Evolutionary conservation across 2,888 invertebrate genomes (phyloP), one percentile per base, ranked within the genome.

Genomic region (Gari tellinella): DNA sequence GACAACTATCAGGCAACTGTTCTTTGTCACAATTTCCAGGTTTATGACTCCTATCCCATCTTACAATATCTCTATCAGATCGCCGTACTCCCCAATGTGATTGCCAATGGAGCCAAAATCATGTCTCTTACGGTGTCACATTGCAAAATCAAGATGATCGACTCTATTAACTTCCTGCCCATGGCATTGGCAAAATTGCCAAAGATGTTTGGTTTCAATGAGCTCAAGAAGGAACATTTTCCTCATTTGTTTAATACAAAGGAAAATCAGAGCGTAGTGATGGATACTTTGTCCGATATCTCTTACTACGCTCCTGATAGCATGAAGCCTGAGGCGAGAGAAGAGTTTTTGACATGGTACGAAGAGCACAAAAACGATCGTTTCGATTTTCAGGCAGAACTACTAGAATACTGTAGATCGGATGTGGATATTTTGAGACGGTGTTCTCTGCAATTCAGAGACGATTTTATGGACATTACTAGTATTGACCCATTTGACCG

Each of bases 11-110:
- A 63, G n/a, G 58, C 61, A 12, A 72, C 55, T 12, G 67, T 58
- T 14, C 38, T 67, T 1, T 72, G 67, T 53, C 73, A 73, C 38
- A 73, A 67, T 23, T 73, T 73, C 43, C 66, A 67, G 43, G 74
- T 67, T n/a, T 78, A 78, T 55, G 77, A 73, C 25, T 63, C 58
- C 26, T 73, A 65, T 46, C 77, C 77, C 25, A 51, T 78, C 15
- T 51, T 78, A 12, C 45, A 45, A 25, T 73, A 63, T 37, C 62
- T 75, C 14, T 57, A 68, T 43, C 21, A 68, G 14, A 66, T 67
- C 40, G 68, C 62, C 37, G 64, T 72, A 40, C 41, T 68, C 0
- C 64, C 76, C 10, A 41, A 67, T 46, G 67, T 75, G 15, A 63
- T 76, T 17, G 52, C 60, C 0, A 73, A 31, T 21, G 68, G 73